A percentile compares a stretch with the other conserved stretches of the same genome.
Evolutionary conservation across 2,888 invertebrate genomes (phyloP).

Genomic region (Sabellastarte sp.): DNA sequence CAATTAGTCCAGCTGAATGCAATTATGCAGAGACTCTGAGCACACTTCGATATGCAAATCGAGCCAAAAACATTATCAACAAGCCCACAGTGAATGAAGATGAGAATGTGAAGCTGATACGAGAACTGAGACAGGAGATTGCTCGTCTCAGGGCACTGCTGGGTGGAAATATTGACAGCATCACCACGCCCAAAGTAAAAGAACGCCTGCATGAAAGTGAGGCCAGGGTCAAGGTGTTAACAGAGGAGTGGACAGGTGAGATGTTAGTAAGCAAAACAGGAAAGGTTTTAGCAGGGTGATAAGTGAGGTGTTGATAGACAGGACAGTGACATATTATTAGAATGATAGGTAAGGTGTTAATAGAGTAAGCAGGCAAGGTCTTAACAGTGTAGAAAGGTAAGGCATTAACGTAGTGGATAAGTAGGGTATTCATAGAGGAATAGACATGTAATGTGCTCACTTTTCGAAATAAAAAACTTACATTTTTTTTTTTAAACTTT

Average conservation of each 20-base stretch:
- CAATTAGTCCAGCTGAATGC: slow-evolving; percentile 74
- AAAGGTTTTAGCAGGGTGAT: too few relatives aligned
- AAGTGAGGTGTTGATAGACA: too few relatives aligned
- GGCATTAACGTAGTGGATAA: too few relatives aligned
- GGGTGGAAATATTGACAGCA: slow-evolving; percentile 49
- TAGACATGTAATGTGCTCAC: too few relatives aligned
- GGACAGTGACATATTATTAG: too few relatives aligned
- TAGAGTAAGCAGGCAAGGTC: too few relatives aligned
- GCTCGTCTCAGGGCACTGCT: slow-evolving; percentile 64
- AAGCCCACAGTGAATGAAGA: slow-evolving; percentile 68
- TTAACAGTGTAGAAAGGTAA: too few relatives aligned
- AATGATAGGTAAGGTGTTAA: too few relatives aligned
- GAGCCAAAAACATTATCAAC: slow-evolving; percentile 72
- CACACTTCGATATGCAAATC: slow-evolving; percentile 77
- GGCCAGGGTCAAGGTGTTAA: slow-evolving; percentile 70
- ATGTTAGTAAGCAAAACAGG: too few relatives aligned
- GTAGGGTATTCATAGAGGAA: too few relatives aligned
- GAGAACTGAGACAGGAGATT: slow-evolving; percentile 67
- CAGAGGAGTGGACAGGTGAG: slow-evolving; percentile 92
- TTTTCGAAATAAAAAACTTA: too few relatives aligned
- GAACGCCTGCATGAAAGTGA: slow-evolving; percentile 86
- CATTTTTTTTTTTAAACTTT: too few relatives aligned
- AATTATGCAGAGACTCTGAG: slow-evolving; percentile 79
- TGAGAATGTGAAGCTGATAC: slow-evolving; percentile 65
- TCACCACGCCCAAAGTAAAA: slow-evolving; percentile 66